phyloP scores from a whole-genome alignment of 2,113 vertebrate species.

The Cavia aperea region DNA sequence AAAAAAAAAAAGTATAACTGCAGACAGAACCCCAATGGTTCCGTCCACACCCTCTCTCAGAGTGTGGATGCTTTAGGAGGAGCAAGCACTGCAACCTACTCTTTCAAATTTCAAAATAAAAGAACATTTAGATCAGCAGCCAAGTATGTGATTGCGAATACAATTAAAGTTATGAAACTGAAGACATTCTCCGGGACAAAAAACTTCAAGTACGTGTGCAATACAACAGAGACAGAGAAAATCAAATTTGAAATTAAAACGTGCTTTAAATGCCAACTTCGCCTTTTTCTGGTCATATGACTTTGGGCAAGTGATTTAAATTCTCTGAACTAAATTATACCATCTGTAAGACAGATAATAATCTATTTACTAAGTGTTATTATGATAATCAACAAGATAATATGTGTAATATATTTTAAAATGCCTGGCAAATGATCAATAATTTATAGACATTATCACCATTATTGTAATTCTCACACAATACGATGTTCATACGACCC shows the following conservation, averaged over 20 bases:
- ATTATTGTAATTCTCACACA: neutral
- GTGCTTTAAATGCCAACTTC: neutral
- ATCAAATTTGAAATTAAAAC: slow-evolving; percentile 40
- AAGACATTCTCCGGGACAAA: neutral
- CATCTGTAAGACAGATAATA: neutral
- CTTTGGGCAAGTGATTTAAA: slow-evolving; percentile 37
- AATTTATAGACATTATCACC: slow-evolving; percentile 20
- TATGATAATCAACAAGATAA: slow-evolving; percentile 33
- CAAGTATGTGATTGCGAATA: neutral
- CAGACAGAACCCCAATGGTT: too few relatives aligned
- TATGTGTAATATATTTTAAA: slow-evolving; percentile 7
- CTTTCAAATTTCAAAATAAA: slow-evolving; percentile 33
- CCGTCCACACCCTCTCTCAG: neutral
- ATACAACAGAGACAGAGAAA: neutral
- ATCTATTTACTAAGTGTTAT: neutral
- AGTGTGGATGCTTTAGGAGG: neutral
- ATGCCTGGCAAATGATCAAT: neutral
- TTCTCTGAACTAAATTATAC: slow-evolving; percentile 3
- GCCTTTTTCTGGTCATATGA: slow-evolving; percentile 31
- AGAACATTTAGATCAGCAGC: neutral
- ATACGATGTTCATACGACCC: neutral
- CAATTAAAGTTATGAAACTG: neutral
- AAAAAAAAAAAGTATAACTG: neutral
- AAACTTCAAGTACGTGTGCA: neutral
- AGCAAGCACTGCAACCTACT: neutral